Base-by-base conservation (phyloP, 2,888 invertebrate species). In the Tachina lurida region DNA sequence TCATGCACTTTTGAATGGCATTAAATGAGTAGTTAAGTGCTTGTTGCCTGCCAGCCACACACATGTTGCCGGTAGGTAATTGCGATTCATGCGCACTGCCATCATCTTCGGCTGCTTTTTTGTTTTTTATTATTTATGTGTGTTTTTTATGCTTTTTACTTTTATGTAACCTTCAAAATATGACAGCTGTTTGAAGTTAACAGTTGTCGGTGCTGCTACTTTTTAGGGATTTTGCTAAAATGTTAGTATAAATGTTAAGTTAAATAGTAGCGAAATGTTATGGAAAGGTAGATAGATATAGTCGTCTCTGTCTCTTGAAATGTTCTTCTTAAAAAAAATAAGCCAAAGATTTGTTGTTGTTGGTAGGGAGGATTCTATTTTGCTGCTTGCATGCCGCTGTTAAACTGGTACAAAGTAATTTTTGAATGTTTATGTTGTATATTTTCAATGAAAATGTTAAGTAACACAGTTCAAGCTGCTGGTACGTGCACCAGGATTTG, bases 111-210 rank as follows among this genome's bases (percentile, higher is more conserved):
- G 10, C 17, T 56, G 43, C 10, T 17, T 10, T 17, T n/a, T 67
- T 15, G 2, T 3, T 39, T 49, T 12, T 56, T n/a, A 19, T 58
- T 54, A 4, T 52, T 70, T 63, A 65, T 78, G 65, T 63, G 39
- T 12, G 65, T 56, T 56, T 17, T 22, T 58, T 71, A 17, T 49
- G 47, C 31, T 19, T 19, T 68, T 70, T 71, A 41, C 71, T 78
- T 82, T 79, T 79, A 86, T 86, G 78, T 86, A 86, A 86, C 85
- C 85, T 86, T 86, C 82, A 86, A 75, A 83, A 75, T 68, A 12
- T 83, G 75, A 82, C 82, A 83, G 83, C 82, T 86, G 85, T 86
- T 85, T 83, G 65, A 67, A 62, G 52, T 62, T 86, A 76, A 76
- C 85, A 82, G 80, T 62, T 67, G n/a, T 45, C 13, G 49, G n/a